Conservation (phyloP, 2,888 invertebrate genomes). For the Thelaira solivaga region DNA sequence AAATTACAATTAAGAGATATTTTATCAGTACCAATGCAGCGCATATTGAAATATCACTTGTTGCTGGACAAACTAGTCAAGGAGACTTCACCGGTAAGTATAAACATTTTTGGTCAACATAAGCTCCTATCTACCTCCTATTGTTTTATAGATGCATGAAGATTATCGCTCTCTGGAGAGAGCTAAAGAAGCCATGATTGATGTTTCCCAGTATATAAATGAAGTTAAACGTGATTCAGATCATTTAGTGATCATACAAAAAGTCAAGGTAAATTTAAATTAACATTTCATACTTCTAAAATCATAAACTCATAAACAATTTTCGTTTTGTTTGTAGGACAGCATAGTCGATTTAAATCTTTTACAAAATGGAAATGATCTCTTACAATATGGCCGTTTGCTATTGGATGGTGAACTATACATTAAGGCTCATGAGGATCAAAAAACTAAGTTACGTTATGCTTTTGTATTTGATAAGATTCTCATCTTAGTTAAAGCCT, state of each 20-base stretch:
- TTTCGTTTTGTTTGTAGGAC: conserved; percentile 77
- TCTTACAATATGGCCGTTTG: conserved; percentile 93
- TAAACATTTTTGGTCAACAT: not conserved
- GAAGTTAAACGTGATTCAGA: conserved; percentile 98
- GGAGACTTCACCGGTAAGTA: conserved; percentile 87
- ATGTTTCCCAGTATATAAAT: conserved; percentile 97
- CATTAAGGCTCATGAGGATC: conserved; percentile 93
- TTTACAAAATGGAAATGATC: conserved; percentile 86
- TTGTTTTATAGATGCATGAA: conserved; percentile 83
- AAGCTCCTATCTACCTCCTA: too few relatives aligned
- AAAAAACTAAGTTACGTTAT: conserved; percentile 90
- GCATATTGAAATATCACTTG: conserved; percentile 97
- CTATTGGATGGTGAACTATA: conserved; percentile 96
- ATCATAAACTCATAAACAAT: not conserved
- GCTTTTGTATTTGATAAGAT: conserved; percentile 99
- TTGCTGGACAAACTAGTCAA: conserved; percentile 92
- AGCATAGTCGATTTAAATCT: conserved; percentile 88
- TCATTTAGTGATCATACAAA: conserved; percentile 90
- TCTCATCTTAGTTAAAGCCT: conserved; percentile 81
- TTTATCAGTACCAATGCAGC: conserved; percentile 98
- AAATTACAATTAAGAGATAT: conserved; percentile 96
- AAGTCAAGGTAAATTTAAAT: conserved; percentile 84
- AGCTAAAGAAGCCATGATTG: conserved; percentile 96
- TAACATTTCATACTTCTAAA: not conserved
- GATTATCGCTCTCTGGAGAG: conserved; percentile 89